Conservation (phyloP, 2,113 vertebrate genomes). For the Chloroceryle aenea region DNA sequence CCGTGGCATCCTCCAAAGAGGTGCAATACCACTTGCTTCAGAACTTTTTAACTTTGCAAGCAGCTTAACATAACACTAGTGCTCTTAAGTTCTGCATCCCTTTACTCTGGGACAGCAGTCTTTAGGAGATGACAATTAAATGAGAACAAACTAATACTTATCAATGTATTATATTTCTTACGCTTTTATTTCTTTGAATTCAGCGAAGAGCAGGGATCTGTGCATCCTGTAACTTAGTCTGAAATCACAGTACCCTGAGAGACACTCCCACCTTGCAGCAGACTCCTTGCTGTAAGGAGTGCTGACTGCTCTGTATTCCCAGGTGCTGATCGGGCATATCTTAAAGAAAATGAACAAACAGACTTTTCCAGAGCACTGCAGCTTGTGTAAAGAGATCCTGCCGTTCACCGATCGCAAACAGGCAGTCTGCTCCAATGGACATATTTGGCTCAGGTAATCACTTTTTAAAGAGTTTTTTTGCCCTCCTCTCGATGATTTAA, state of each 20-base stretch:
- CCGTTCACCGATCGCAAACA: slow-evolving; percentile 91
- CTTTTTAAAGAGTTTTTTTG: too few species aligned
- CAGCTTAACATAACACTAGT: background rate
- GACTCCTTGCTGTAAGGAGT: background rate
- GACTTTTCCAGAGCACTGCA: slow-evolving; percentile 92
- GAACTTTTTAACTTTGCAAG: background rate
- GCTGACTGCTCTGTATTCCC: slow-evolving; percentile 17
- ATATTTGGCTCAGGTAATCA: slow-evolving; percentile 93
- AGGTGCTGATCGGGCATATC: slow-evolving; percentile 97
- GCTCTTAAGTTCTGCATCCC: background rate
- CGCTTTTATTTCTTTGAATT: background rate
- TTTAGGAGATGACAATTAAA: background rate
- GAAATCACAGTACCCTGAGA: background rate
- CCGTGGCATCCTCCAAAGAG: background rate
- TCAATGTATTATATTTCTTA: background rate
- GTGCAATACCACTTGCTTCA: background rate
- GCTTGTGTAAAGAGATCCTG: slow-evolving; percentile 89
- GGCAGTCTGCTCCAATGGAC: slow-evolving; percentile 88
- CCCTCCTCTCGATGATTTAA: background rate
- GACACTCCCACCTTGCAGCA: background rate
- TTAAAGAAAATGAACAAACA: slow-evolving; percentile 98
- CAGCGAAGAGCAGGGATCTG: background rate
- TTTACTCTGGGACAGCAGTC: background rate
- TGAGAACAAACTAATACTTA: background rate
- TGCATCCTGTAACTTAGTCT: background rate